Evolutionary conservation across 2,888 invertebrate species (phyloP).

Genomic region (Drosophila formosana): DNA sequence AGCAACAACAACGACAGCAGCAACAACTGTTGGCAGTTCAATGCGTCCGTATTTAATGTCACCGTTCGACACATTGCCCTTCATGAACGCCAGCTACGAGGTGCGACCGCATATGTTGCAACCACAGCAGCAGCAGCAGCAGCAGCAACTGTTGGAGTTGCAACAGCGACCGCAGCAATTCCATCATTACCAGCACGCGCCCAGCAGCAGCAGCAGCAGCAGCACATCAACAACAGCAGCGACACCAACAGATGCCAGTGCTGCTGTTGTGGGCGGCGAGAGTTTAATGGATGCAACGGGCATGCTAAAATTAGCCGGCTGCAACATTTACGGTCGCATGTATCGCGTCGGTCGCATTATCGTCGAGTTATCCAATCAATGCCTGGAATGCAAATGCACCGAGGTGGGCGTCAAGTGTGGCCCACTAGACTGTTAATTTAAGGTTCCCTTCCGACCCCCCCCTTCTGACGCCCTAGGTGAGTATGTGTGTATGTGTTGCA

Average conservation of each 20-base stretch:
- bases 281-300: conserved; percentile 85
- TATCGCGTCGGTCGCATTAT: conserved; percentile 93
- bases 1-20: conserved; percentile 12
- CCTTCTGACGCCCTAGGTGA: not conserved
- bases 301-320: conserved; percentile 92
- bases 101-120: conserved; percentile 73
- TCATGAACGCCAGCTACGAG: conserved; percentile 84
- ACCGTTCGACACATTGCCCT: conserved; percentile 84
- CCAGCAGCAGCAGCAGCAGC: conserved; percentile 34
- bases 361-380: conserved; percentile 92
- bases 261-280: conserved; percentile 17
- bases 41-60: conserved; percentile 80
- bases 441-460: conserved; percentile 15
- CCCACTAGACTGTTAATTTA: conserved; percentile 87
- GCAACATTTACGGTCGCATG: conserved; percentile 96
- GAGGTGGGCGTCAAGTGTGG: conserved; percentile 94
- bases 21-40: conserved; percentile 50
- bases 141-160: conserved; percentile 37
- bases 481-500: not conserved
- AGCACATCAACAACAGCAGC: conserved; percentile 30
- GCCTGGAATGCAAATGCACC: conserved; percentile 94
- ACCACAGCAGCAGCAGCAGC: conserved; percentile 62
- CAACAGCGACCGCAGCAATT: conserved; percentile 61
- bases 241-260: conserved; percentile 11
- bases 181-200: conserved; percentile 79